A percentile compares a stretch with the other conserved stretches of the same genome.
Conservation (phyloP, 1,140 invertebrate species). For the Stegodyphus mimosarum region DNA sequence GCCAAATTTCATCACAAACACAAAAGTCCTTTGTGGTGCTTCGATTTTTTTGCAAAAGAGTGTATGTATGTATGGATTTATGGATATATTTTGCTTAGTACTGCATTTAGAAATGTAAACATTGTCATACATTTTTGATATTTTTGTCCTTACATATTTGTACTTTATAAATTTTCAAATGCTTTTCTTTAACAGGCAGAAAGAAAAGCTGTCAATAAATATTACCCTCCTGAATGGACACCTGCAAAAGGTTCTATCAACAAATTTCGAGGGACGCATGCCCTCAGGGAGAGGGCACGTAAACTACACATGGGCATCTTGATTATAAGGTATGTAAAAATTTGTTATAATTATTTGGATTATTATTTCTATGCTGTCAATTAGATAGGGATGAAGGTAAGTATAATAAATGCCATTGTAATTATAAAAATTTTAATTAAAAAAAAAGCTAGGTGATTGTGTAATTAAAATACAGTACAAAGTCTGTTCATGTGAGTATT, state of each 20-base stretch:
- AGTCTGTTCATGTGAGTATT: no score
- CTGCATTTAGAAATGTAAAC: no score
- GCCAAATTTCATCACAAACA: no score
- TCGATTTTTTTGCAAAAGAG: no score
- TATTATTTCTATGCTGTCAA: background rate
- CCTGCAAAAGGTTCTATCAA: constrained; percentile 92
- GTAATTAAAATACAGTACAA: no score
- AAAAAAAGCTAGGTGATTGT: no score
- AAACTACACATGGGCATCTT: constrained; percentile 97
- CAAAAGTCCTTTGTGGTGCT: no score
- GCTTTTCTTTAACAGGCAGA: constrained; percentile 78
- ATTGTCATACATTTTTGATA: no score
- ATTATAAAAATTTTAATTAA: no score
- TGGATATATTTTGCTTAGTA: no score
- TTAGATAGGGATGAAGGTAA: background rate
- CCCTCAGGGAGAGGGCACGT: constrained; percentile 90
- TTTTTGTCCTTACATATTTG: no score
- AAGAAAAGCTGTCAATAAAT: constrained; percentile 95
- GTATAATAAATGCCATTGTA: background rate
- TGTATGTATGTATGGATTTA: no score
- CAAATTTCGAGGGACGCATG: constrained; percentile 92
- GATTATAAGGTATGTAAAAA: constrained; percentile 79
- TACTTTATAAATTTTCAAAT: background rate
- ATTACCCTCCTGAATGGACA: constrained; percentile 99
- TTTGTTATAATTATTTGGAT: background rate